Evolutionary conservation across 2,113 vertebrate genomes (phyloP).

Genomic region (Catagonus wagneri): DNA sequence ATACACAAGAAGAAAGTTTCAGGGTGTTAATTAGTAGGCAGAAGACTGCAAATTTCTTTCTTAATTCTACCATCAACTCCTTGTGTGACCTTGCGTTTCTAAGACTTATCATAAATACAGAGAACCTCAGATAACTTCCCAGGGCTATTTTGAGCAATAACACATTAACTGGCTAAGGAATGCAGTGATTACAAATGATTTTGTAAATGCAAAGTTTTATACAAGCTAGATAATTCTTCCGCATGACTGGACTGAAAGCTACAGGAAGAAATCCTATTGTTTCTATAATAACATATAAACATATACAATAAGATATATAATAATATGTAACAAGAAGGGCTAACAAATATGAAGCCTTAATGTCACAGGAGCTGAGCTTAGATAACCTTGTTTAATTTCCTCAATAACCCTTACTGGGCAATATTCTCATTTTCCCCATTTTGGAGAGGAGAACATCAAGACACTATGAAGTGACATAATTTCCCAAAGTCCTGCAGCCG

Average conservation of each 20-base stretch:
- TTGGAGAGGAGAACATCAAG: background rate
- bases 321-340: background rate
- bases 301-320: background rate
- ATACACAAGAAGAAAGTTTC: background rate
- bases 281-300: background rate
- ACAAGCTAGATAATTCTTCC: slow-evolving; percentile 30
- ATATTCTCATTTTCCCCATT: background rate
- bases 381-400: background rate
- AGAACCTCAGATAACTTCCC: slow-evolving; percentile 68
- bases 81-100: slow-evolving; percentile 64
- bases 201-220: slow-evolving; percentile 43
- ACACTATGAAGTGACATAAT: background rate
- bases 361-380: background rate
- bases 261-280: background rate
- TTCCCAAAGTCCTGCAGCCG: background rate
- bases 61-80: background rate
- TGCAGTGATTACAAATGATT: slow-evolving; percentile 53
- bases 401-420: background rate
- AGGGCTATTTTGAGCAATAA: slow-evolving; percentile 68
- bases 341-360: background rate
- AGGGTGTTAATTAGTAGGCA: background rate
- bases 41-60: background rate
- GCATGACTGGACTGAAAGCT: background rate
- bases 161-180: slow-evolving; percentile 62
- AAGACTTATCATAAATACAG: slow-evolving; percentile 45